These are phyloP conservation scores for Digitonthophagus gazella DNA, from an alignment of 2,888 invertebrate genomes.

Conservation along the genomic window DNA sequence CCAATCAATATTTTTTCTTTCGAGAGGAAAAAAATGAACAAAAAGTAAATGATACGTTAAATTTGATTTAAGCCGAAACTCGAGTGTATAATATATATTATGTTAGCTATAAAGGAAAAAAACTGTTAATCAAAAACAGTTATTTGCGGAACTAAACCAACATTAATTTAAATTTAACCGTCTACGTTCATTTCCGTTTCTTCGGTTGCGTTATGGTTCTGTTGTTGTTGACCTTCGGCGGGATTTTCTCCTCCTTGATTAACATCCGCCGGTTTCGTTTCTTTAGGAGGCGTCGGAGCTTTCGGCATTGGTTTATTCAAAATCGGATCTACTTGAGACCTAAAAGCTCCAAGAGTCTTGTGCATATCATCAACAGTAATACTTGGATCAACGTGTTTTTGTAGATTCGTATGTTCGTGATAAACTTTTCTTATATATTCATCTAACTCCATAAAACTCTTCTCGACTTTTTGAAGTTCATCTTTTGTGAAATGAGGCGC, in stretches of 20 bases:
- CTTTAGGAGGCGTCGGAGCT: slow-evolving; percentile 60
- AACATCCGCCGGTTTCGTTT: slow-evolving; percentile 45
- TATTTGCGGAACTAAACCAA: slow-evolving; percentile 26
- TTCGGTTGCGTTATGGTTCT: slow-evolving; percentile 28
- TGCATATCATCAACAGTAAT: slow-evolving; percentile 77
- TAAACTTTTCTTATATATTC: slow-evolving; percentile 82
- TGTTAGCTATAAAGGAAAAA: slow-evolving; percentile 15
- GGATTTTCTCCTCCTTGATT: slow-evolving; percentile 36
- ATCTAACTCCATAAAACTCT: slow-evolving; percentile 67
- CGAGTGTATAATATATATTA: background rate
- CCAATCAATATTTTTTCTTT: slow-evolving; percentile 10
- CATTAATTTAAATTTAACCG: slow-evolving; percentile 23
- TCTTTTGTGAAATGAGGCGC: slow-evolving; percentile 78
- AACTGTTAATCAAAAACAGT: slow-evolving; percentile 23
- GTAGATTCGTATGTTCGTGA: slow-evolving; percentile 61
- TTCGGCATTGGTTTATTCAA: slow-evolving; percentile 91
- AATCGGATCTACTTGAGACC: slow-evolving; percentile 66
- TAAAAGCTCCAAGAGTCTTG: slow-evolving; percentile 71
- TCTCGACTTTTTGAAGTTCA: slow-evolving; percentile 75
- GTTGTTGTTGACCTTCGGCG: slow-evolving; percentile 37
- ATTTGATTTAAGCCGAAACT: slow-evolving; percentile 11
- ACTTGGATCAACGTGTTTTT: slow-evolving; percentile 71
- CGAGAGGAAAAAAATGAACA: slow-evolving; percentile 1
- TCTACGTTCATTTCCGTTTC: slow-evolving; percentile 30
- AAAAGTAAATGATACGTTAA: background rate